A percentile compares a stretch with the other conserved stretches of the same genome.
Conservation (phyloP, 2,888 invertebrate genomes). For the Netelia fuscicornis region DNA sequence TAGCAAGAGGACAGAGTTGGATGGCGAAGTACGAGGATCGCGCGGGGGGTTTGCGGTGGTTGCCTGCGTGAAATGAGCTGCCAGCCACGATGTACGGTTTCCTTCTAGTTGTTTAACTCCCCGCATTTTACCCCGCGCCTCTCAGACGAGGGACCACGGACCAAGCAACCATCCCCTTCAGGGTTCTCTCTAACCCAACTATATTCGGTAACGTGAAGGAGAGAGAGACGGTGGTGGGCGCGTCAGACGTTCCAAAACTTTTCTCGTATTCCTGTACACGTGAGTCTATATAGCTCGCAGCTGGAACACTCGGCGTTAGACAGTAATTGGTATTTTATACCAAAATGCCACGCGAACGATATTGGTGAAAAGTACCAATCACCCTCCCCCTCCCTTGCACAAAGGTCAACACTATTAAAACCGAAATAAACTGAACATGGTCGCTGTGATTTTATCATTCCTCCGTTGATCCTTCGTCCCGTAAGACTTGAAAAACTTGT, state of each 20-base stretch:
- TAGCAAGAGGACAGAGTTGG: conserved; percentile 61
- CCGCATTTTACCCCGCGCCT: conserved; percentile 59
- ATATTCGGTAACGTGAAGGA: conserved; percentile 43
- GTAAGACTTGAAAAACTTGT: background rate
- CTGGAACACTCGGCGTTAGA: background rate
- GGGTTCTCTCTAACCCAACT: conserved; percentile 26
- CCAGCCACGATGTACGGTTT: conserved; percentile 78
- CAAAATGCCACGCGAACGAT: background rate
- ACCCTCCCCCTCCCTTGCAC: background rate
- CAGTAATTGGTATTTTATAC: background rate
- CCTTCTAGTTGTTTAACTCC: conserved; percentile 76
- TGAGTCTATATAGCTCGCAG: background rate
- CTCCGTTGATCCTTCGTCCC: background rate
- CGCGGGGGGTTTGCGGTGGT: conserved; percentile 71
- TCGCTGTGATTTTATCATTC: background rate
- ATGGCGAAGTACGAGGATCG: conserved; percentile 55
- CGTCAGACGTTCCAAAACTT: conserved; percentile 23
- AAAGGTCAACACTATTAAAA: background rate
- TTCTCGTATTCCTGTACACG: conserved; percentile 12
- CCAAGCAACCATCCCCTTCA: conserved; percentile 33
- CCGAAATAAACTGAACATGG: background rate
- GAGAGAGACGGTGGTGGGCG: conserved; percentile 14
- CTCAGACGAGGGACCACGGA: conserved; percentile 42
- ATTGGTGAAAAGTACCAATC: background rate
- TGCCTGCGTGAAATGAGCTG: conserved; percentile 80